Conservation (phyloP, 2,797 vertebrate genomes). For the Chelidonichthys spinosus region DNA sequence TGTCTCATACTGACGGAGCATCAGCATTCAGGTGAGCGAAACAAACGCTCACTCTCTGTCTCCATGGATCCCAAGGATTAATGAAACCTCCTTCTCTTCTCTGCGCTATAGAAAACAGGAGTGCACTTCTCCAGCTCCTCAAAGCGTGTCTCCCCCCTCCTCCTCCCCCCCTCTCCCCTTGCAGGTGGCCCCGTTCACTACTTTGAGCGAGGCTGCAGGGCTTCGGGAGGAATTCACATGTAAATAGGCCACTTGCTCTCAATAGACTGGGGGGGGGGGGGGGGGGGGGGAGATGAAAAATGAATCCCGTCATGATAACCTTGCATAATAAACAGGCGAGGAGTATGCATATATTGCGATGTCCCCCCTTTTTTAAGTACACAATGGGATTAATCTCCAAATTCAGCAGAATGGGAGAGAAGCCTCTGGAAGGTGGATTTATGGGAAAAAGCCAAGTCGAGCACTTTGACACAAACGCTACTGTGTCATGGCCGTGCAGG, state of each 20-base stretch:
- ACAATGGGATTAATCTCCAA: conserved; percentile 48
- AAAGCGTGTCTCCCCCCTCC: conserved; percentile 30
- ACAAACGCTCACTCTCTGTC: conserved; percentile 14
- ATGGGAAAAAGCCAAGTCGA: conserved; percentile 37
- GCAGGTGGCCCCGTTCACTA: conserved; percentile 73
- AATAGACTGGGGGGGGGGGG: conserved; percentile 59
- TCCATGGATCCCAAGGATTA: conserved; percentile 64
- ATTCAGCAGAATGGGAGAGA: conserved; percentile 58
- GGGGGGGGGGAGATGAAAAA: conserved; percentile 61
- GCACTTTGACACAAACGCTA: conserved; percentile 42
- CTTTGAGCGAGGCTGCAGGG: conserved; percentile 70
- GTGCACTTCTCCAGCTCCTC: conserved; percentile 72
- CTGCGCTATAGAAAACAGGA: conserved; percentile 73
- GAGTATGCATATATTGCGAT: conserved; percentile 53
- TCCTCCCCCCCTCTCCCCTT: conserved; percentile 64
- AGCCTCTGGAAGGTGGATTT: conserved; percentile 41
- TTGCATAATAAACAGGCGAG: conserved; percentile 64
- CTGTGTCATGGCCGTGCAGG: conserved; percentile 20
- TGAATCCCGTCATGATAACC: conserved; percentile 78
- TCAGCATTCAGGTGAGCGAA: conserved; percentile 20
- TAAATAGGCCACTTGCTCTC: conserved; percentile 80
- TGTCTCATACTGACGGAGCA: not conserved
- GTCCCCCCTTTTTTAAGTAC: conserved; percentile 54
- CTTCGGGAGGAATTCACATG: conserved; percentile 82
- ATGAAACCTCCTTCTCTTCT: conserved; percentile 70